Evolutionary conservation across 2,888 invertebrate genomes (phyloP), one percentile per base, ranked within the genome.

Genomic region (Ochropacha duplaris): DNA sequence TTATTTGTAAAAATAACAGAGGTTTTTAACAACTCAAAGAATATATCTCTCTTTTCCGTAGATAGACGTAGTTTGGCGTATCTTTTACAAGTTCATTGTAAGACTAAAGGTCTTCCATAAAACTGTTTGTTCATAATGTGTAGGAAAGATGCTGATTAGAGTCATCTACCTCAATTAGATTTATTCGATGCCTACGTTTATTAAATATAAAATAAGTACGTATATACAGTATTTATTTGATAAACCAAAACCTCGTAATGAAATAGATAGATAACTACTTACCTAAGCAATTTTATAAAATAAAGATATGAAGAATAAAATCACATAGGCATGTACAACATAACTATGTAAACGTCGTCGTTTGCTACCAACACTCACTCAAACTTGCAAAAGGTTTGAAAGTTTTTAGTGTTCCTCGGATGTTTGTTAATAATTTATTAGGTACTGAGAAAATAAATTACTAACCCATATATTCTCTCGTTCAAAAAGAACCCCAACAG

Each of bases 381-480:
- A 66, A 56, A 68, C 62, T 66, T 69, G 31, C 58, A 61, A 66
- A 70, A 57, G 66, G 66, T 64, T 66, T 54, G 50, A 50, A 70
- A 70, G 62, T 70, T 69, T 54, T 12, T 31, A 61, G 55, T 59
- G 34, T 50, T 31, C 24, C 28, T 28, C 54, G 52, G 58, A 58
- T 22, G 54, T 49, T 22, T 44, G 44, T 56, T 49, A 65, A 65
- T 70, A 62, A 68, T 70, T 70, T 66, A 68, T 63, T 60, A 66
- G 62, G 57, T 63, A 66, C 61, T 57, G 52, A 54, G 56, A 34
- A 57, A 61, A 64, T 44, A 44, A 44, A 44, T 44, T 44, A 44
- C 44, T 19, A 6, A 44, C 44, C 44, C 19, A 44, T 44, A 44
- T 44, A 44, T 44, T 44, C 16, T 44, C 16, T 19, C 19, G 44